Percentiles rank a stretch among this genome's conserved stretches.
Evolutionary conservation across 2,888 invertebrate species (phyloP).

Genomic region (Augiades crinisus): DNA sequence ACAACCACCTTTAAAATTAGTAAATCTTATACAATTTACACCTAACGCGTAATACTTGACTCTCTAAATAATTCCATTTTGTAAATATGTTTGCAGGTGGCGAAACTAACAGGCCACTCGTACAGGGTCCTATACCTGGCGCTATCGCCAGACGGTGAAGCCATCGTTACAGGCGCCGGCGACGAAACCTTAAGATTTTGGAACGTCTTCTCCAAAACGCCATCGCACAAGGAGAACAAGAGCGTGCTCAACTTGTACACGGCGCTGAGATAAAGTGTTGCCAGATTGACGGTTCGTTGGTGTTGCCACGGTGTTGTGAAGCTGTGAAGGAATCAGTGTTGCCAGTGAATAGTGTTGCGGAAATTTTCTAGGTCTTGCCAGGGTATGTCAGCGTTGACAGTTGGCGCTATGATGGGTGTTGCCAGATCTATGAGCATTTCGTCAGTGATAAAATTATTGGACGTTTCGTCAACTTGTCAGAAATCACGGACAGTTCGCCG

Average conservation of each 20-base stretch:
- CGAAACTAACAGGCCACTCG: constrained; percentile 98
- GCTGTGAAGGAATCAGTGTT: neutral
- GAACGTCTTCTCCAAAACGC: constrained; percentile 99
- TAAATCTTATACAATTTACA: too few species aligned
- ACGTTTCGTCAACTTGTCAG: constrained; percentile 3
- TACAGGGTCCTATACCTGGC: constrained; percentile 97
- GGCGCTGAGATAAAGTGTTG: constrained; percentile 78
- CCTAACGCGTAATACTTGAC: too few species aligned
- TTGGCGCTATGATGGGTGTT: too few species aligned
- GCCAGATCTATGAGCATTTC: neutral
- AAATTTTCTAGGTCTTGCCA: too few species aligned
- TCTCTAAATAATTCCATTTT: neutral
- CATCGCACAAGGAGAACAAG: constrained; percentile 96
- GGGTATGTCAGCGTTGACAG: neutral
- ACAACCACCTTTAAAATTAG: too few species aligned
- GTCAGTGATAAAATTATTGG: too few species aligned
- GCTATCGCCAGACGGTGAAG: constrained; percentile 98
- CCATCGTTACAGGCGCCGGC: constrained; percentile 99
- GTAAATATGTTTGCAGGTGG: constrained; percentile 84
- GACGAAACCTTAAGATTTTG: constrained; percentile 99
- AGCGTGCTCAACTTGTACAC: constrained; percentile 96
- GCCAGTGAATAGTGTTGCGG: neutral
- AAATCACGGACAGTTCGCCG: too few species aligned
- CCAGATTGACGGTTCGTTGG: neutral
- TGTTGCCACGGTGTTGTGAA: neutral